Conservation (phyloP, 2,797 vertebrate species). For the Myotis daubentonii region DNA sequence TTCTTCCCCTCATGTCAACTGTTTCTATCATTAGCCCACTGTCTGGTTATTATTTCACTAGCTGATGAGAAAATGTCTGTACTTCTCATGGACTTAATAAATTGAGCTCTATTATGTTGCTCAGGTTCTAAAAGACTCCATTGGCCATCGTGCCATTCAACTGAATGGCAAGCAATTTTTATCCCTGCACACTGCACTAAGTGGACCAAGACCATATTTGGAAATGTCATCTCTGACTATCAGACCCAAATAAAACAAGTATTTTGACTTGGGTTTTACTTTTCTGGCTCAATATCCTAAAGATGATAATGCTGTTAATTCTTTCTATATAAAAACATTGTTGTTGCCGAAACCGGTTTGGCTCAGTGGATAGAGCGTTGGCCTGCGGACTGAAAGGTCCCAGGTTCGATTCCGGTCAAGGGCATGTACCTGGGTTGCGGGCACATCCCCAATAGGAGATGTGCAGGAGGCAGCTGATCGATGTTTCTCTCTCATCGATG, state of each 20-base stretch:
- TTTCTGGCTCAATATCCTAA: constrained; percentile 51
- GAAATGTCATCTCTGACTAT: constrained; percentile 40
- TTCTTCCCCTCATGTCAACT: not conserved
- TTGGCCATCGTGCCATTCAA: not conserved
- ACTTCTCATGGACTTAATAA: not conserved
- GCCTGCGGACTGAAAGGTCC: no score
- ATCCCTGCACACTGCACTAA: not conserved
- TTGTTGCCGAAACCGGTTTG: no score
- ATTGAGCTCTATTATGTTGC: not conserved
- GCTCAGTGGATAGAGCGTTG: no score
- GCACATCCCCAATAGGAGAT: no score
- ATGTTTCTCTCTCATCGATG: no score
- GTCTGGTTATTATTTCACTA: not conserved
- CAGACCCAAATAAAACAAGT: constrained; percentile 29
- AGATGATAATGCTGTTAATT: not conserved
- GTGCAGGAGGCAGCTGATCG: no score
- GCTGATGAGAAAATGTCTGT: not conserved
- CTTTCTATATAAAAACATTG: constrained; percentile 35
- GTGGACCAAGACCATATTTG: not conserved
- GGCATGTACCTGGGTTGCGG: no score
- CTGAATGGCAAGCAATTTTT: not conserved
- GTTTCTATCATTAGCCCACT: not conserved
- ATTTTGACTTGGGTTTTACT: constrained; percentile 53
- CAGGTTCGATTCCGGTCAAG: no score
- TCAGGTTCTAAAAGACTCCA: not conserved